Conservation (phyloP, 2,113 vertebrate species). For the Cathartes aura region DNA sequence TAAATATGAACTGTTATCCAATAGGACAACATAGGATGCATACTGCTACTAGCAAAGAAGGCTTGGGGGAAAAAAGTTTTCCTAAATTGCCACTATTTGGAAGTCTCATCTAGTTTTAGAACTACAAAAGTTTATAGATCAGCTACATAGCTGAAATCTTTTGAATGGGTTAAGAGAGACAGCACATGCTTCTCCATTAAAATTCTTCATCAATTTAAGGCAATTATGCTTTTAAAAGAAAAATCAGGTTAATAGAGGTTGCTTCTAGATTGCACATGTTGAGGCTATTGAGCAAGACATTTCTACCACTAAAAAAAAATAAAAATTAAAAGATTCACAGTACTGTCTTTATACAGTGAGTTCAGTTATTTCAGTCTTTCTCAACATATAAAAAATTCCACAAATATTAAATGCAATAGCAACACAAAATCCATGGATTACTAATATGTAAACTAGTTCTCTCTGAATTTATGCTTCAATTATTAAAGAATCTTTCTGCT, state of each 20-base stretch:
- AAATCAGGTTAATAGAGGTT: background rate
- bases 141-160: background rate
- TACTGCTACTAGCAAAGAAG: background rate
- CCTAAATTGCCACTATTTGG: background rate
- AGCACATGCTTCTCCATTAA: background rate
- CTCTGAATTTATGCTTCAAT: background rate
- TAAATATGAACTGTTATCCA: background rate
- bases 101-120: background rate
- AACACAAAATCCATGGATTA: background rate
- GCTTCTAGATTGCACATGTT: background rate
- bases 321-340: background rate
- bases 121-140: background rate
- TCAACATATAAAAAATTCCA: background rate
- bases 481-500: background rate
- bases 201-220: background rate
- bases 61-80: background rate
- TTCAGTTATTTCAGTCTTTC: background rate
- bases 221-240: background rate
- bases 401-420: background rate
- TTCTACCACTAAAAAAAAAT: background rate
- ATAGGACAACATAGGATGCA: background rate
- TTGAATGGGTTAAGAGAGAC: background rate
- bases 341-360: background rate
- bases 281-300: background rate
- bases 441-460: background rate